Evolutionary conservation across 2,113 vertebrate species (phyloP).

Genomic region (Brienomyrus longianalis): DNA sequence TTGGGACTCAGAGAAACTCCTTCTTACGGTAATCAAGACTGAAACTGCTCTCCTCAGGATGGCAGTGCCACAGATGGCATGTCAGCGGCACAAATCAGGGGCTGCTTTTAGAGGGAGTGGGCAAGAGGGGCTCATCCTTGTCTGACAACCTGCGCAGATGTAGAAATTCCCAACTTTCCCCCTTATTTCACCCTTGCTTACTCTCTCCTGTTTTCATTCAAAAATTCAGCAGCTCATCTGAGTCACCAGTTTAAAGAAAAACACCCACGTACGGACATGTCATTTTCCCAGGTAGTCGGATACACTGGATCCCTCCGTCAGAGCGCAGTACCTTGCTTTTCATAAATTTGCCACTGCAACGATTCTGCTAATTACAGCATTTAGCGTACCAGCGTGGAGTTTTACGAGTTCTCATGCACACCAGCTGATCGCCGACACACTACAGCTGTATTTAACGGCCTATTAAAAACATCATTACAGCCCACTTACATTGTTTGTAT

Average conservation of each 20-base stretch:
- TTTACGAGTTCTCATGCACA: neutral
- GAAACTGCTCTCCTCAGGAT: neutral
- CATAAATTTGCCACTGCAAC: neutral
- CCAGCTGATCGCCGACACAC: neutral
- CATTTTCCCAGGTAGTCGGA: neutral
- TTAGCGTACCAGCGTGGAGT: neutral
- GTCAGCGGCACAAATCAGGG: neutral
- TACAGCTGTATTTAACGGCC: neutral
- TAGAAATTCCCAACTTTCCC: neutral
- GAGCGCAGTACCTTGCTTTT: neutral
- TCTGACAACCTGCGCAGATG: neutral
- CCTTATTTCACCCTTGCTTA: neutral
- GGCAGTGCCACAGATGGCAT: neutral
- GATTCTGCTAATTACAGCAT: neutral
- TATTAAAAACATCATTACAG: neutral
- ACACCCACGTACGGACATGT: neutral
- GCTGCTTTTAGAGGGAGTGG: neutral
- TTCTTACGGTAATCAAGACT: neutral
- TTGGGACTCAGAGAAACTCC: neutral
- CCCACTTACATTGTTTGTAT: neutral
- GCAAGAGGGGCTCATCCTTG: neutral
- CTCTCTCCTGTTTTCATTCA: neutral
- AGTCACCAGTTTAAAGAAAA: neutral
- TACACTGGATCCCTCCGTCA: neutral
- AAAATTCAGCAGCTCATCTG: neutral